Conservation (phyloP, 2,797 vertebrate species). For the Leucoraja ocellata region DNA sequence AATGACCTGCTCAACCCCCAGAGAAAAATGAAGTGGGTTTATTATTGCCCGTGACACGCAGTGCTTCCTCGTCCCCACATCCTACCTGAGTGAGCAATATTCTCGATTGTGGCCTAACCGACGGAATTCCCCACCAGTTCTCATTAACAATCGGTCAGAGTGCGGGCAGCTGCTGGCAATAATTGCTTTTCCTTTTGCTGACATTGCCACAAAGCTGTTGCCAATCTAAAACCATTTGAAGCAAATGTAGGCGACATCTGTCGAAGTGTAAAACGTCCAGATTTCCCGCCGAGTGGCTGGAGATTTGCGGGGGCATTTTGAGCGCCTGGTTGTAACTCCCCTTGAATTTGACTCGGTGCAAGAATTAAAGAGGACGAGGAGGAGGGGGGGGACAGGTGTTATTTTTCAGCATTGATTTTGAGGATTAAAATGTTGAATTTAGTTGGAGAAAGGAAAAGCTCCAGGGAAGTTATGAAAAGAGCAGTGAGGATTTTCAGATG, state of each 20-base stretch:
- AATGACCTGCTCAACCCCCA: slow-evolving; percentile 50
- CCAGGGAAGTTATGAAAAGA: slow-evolving; percentile 31
- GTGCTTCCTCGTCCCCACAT: neutral
- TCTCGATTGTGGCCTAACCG: neutral
- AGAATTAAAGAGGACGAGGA: neutral
- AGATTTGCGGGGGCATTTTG: neutral
- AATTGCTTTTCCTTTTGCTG: neutral
- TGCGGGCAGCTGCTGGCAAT: neutral
- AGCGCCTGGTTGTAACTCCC: neutral
- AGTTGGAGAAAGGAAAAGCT: slow-evolving; percentile 30
- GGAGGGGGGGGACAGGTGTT: neutral
- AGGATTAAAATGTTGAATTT: slow-evolving; percentile 25
- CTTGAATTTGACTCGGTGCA: neutral
- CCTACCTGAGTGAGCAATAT: neutral
- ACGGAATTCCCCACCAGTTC: neutral
- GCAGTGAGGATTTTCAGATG: slow-evolving; percentile 15
- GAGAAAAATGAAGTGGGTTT: slow-evolving; percentile 41
- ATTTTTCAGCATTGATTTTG: slow-evolving; percentile 28
- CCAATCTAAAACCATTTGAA: slow-evolving; percentile 12
- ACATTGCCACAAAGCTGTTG: neutral
- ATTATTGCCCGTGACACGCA: slow-evolving; percentile 46
- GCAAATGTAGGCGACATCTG: slow-evolving; percentile 4
- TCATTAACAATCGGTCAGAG: neutral
- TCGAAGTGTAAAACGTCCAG: neutral
- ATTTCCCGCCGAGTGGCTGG: neutral